A percentile compares a stretch with the other conserved stretches of the same genome.
phyloP scores from a whole-genome alignment of 2,113 vertebrate species.

The Ursus arctos region DNA sequence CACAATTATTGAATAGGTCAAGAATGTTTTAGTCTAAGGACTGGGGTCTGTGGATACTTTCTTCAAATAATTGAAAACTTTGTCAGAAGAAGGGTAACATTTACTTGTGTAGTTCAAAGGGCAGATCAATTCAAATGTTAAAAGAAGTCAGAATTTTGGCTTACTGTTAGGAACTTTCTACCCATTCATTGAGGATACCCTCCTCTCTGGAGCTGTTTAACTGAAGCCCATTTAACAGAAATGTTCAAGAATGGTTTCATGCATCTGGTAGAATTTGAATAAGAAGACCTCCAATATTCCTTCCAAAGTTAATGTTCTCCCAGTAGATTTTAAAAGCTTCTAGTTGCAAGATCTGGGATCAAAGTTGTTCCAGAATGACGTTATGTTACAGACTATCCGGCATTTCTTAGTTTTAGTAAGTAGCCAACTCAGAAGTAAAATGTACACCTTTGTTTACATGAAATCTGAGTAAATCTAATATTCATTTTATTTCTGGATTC shows the following conservation, averaged over 20 bases:
- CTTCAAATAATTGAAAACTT: slow-evolving; percentile 47
- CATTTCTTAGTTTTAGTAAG: slow-evolving; percentile 50
- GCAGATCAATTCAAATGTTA: slow-evolving; percentile 31
- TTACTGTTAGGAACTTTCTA: slow-evolving; percentile 27
- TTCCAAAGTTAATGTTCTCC: neutral
- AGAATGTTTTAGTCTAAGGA: slow-evolving; percentile 56
- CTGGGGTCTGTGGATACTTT: slow-evolving; percentile 14
- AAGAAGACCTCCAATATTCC: slow-evolving; percentile 3
- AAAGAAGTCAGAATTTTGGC: slow-evolving; percentile 5
- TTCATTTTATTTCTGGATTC: neutral
- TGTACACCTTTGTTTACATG: neutral
- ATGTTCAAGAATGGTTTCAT: slow-evolving; percentile 49
- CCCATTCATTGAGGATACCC: slow-evolving; percentile 42
- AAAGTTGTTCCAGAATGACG: neutral
- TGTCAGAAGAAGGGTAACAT: slow-evolving; percentile 17
- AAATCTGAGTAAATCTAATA: slow-evolving; percentile 18
- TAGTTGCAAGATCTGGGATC: neutral
- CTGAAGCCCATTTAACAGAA: slow-evolving; percentile 39
- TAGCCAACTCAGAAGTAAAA: neutral
- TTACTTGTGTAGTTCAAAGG: slow-evolving; percentile 45
- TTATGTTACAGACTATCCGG: neutral
- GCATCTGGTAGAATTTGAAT: slow-evolving; percentile 46
- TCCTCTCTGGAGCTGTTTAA: slow-evolving; percentile 23
- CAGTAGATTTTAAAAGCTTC: neutral
- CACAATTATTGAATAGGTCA: slow-evolving; percentile 10